These are phyloP conservation scores for Gymnoscelis rufifasciata DNA, from an alignment of 2,888 invertebrate genomes.

Conservation along the genomic window DNA sequence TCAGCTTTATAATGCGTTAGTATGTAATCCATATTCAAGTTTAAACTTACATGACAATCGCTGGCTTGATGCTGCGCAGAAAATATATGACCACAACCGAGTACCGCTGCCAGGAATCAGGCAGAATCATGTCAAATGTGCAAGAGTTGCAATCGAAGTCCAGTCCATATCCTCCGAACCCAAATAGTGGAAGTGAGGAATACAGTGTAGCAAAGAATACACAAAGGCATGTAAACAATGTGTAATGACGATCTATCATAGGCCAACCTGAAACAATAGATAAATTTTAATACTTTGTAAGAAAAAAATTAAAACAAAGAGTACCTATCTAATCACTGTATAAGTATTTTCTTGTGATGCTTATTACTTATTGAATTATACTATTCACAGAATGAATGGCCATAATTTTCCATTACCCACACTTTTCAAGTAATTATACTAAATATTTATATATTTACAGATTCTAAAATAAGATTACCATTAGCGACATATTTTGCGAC, in stretches of 20 bases:
- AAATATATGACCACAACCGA: constrained; percentile 48
- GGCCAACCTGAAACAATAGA: constrained; percentile 53
- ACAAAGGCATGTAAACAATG: constrained; percentile 48
- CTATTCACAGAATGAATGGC: too few species aligned
- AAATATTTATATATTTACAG: too few species aligned
- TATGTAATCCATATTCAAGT: too few species aligned
- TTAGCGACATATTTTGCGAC: constrained; percentile 57
- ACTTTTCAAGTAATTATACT: too few species aligned
- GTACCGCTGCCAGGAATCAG: constrained; percentile 46
- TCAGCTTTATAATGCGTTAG: too few species aligned
- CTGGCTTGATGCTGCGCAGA: constrained; percentile 60
- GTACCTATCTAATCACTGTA: too few species aligned
- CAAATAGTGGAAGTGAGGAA: constrained; percentile 55
- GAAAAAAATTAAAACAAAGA: too few species aligned
- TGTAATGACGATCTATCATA: constrained; percentile 50
- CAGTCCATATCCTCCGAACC: constrained; percentile 56
- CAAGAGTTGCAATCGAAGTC: constrained; percentile 65
- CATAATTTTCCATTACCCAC: too few species aligned
- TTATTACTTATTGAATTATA: too few species aligned
- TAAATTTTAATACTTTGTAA: too few species aligned
- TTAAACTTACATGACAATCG: constrained; percentile 55
- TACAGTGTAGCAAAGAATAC: constrained; percentile 54
- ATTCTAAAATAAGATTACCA: constrained; percentile 40
- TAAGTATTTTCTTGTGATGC: too few species aligned
- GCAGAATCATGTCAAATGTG: constrained; percentile 58